phyloP scores from a whole-genome alignment of 2,113 vertebrate genomes.

The Eulemur rufifrons region DNA sequence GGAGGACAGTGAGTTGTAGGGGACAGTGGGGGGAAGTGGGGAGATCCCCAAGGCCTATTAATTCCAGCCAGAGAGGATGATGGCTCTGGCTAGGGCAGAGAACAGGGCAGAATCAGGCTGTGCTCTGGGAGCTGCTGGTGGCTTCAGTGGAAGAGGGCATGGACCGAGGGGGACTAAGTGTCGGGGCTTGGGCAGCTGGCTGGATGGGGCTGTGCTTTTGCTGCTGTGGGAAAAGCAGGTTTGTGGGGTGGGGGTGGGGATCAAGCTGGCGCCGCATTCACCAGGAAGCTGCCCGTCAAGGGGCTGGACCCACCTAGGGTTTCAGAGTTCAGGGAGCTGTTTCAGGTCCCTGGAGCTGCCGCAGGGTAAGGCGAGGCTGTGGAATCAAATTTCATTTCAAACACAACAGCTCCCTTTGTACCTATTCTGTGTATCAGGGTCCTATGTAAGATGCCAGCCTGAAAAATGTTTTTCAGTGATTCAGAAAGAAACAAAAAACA shows the following conservation, averaged over 20 bases:
- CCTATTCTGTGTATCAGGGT: background rate
- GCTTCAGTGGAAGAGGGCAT: background rate
- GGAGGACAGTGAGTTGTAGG: background rate
- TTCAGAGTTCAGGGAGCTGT: background rate
- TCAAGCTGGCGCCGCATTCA: background rate
- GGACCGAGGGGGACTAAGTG: background rate
- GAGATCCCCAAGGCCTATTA: fast-evolving
- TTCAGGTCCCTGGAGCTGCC: too few relatives aligned
- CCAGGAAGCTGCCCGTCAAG: background rate
- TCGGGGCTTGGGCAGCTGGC: background rate
- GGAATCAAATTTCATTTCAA: background rate
- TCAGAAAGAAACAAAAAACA: background rate
- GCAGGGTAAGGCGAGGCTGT: background rate
- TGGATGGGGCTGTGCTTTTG: background rate
- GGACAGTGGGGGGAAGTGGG: background rate
- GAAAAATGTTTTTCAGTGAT: background rate
- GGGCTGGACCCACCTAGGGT: background rate
- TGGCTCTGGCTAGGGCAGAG: background rate
- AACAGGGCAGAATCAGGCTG: background rate
- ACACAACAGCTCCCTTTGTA: background rate
- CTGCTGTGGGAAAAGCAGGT: background rate
- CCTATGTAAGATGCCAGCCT: background rate
- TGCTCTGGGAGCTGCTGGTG: background rate
- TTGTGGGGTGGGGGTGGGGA: too few relatives aligned
- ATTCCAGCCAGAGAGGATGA: background rate